Conservation (phyloP, 2,888 invertebrate genomes). For the Rhagonycha lutea region DNA sequence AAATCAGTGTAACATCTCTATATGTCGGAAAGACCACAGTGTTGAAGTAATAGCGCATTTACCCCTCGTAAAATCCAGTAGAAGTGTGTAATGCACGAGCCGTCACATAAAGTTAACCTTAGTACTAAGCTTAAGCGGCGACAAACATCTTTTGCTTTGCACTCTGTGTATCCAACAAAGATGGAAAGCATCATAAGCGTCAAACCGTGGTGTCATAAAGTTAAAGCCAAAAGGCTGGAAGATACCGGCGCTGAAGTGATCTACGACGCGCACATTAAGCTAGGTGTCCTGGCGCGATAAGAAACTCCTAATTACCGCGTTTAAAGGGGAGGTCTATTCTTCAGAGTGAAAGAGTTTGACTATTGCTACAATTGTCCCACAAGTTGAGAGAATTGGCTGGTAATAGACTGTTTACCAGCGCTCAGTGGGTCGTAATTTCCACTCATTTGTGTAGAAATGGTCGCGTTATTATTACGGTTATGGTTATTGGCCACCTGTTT, state of each 20-base stretch:
- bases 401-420: constrained; percentile 57
- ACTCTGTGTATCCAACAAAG: constrained; percentile 43
- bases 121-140: constrained; percentile 42
- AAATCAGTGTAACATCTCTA: constrained; percentile 53
- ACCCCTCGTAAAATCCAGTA: constrained; percentile 55
- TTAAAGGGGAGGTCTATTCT: constrained; percentile 32
- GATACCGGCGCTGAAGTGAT: constrained; percentile 45
- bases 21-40: constrained; percentile 51
- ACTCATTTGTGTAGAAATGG: constrained; percentile 59
- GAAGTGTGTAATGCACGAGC: constrained; percentile 57
- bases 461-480: constrained; percentile 59
- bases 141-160: constrained; percentile 33
- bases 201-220: constrained; percentile 54
- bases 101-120: constrained; percentile 55
- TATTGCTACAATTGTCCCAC: constrained; percentile 38
- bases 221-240: constrained; percentile 49
- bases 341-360: constrained; percentile 25
- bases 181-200: constrained; percentile 52
- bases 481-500: constrained; percentile 60
- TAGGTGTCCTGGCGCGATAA: constrained; percentile 45
- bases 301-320: constrained; percentile 44
- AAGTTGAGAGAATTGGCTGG: constrained; percentile 53
- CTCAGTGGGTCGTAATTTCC: constrained; percentile 57
- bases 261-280: constrained; percentile 42
- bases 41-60: constrained; percentile 55